Evolutionary conservation across 2,797 vertebrate species (phyloP).

Genomic region (Australoheros facetus): DNA sequence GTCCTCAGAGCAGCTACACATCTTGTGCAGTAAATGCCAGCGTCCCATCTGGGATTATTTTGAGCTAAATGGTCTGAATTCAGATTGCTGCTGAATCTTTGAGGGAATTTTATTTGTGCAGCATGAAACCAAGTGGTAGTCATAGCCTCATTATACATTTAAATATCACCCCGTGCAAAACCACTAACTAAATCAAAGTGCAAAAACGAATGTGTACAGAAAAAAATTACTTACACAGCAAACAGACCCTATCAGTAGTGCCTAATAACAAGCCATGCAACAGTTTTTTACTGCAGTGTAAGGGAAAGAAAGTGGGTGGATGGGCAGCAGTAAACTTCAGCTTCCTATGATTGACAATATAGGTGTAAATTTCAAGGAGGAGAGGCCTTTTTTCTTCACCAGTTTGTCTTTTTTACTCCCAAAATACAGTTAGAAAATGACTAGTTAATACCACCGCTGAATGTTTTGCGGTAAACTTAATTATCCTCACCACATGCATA

Average conservation of each 20-base stretch:
- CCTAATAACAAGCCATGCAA: neutral
- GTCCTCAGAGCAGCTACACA: conserved; percentile 27
- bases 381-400: neutral
- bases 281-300: neutral
- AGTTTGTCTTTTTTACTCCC: neutral
- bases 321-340: neutral
- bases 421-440: neutral
- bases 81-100: conserved; percentile 36
- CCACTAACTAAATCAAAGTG: neutral
- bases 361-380: neutral
- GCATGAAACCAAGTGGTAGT: conserved; percentile 7
- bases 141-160: conserved; percentile 23
- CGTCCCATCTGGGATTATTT: conserved; percentile 65
- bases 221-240: neutral
- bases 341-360: neutral
- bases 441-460: neutral
- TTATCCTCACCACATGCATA: neutral
- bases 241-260: neutral
- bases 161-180: conserved; percentile 17
- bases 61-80: conserved; percentile 51
- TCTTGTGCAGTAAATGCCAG: conserved; percentile 31
- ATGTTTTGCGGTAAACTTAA: neutral
- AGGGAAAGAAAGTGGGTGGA: neutral
- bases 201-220: neutral
- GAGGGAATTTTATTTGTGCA: conserved; percentile 32